Evolutionary conservation across 2,797 vertebrate genomes (phyloP).

Genomic region (Cynopterus sphinx): DNA sequence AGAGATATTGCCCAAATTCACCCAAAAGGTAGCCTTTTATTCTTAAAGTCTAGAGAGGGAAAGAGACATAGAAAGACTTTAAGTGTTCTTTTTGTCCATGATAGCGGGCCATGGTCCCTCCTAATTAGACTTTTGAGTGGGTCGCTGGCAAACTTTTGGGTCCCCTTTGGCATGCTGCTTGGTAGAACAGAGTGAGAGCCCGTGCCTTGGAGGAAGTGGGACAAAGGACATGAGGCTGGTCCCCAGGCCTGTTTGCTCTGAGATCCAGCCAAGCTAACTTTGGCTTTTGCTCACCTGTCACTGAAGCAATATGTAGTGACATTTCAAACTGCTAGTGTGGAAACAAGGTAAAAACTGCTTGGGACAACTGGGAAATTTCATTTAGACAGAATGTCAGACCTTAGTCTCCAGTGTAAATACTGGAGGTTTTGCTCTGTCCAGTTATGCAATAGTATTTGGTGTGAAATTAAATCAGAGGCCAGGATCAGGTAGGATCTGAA

Average conservation of each 20-base stretch:
- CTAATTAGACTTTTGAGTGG: not conserved
- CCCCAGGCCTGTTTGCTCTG: slow-evolving; percentile 1
- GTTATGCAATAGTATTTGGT: slow-evolving; percentile 78
- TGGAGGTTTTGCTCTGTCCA: slow-evolving; percentile 79
- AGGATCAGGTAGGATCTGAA: slow-evolving; percentile 49
- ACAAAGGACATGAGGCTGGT: not conserved
- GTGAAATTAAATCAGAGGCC: slow-evolving; percentile 83
- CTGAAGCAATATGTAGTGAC: slow-evolving; percentile 77
- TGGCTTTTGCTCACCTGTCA: slow-evolving; percentile 82
- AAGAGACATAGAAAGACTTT: not conserved
- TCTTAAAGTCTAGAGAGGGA: not conserved
- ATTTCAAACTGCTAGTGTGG: slow-evolving; percentile 81
- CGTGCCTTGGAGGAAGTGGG: rapidly evolving
- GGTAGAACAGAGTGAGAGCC: not conserved
- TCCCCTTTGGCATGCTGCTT: not conserved
- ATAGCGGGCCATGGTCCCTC: not conserved
- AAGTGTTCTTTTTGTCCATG: not conserved
- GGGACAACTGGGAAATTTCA: slow-evolving; percentile 87
- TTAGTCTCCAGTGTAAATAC: slow-evolving; percentile 80
- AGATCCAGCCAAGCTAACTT: slow-evolving; percentile 58
- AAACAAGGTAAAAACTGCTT: slow-evolving; percentile 85
- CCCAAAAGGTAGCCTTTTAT: not conserved
- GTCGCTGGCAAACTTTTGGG: not conserved
- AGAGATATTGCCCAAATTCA: not conserved
- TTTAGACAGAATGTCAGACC: slow-evolving; percentile 84